Evolutionary conservation across 64 coral and sea anemone species (phyloP), one percentile per base, ranked within the genome.

Genomic region (Acropora yongei): DNA sequence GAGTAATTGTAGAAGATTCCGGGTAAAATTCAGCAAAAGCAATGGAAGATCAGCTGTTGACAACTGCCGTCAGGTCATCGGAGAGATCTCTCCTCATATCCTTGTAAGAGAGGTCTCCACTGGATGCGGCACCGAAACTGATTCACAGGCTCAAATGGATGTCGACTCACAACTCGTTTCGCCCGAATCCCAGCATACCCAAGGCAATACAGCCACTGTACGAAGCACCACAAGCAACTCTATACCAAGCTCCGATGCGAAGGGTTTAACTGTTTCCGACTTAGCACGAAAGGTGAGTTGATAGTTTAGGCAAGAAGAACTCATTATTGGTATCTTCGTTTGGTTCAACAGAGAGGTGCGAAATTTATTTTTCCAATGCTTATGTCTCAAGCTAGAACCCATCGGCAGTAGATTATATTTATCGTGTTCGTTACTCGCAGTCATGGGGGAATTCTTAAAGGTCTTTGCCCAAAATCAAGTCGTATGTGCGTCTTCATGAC

Each of bases 11-110:
- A 86, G 93, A 76, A 89, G 72, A 73, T 98, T 95, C 74, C 81
- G 96, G 14, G 88, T 98, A 44, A 98, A 98, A 84, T 98, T 98
- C 77, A 85, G 43, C 51, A 87, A 72, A 16, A 98, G 80, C 13
- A 63, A 50, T 18, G 85, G 83, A 20, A 19, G 67, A 87, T 92
- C 87, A 20, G 88, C 93, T 9, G 10, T 63, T 3, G 90, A 88
- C 63, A 90, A 88, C 41, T 96, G 97, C 72, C 88, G 73, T 48
- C 91, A 96, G 44, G 96, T 99, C 47, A 80, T 93, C 10, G 61
- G 40, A 8, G 78, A 41, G 13, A 90, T 95, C 71, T 95, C 93
- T 20, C 49, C 84, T 9, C 85, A 91, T 5, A 42, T 95, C 41
- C 65, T 79, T 12, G 65, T 99, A 17, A 84, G 84, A 68, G 91